phyloP scores from a whole-genome alignment of 2,113 vertebrate genomes.

The Hippocampus barbouri region DNA sequence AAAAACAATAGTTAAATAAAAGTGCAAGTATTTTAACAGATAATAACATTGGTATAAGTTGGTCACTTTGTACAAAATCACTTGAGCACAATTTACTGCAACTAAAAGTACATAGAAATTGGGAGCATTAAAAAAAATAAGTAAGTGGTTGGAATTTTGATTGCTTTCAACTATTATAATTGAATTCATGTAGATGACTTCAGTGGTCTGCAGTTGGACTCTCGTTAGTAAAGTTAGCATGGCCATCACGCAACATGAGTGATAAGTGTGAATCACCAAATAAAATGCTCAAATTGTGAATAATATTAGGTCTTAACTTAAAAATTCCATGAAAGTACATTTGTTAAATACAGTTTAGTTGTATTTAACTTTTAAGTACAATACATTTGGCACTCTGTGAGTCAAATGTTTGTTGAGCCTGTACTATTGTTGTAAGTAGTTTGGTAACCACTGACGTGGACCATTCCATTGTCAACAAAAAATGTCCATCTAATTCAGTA shows the following conservation, averaged over 20 bases:
- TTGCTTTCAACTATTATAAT: no score
- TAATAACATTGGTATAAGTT: not conserved
- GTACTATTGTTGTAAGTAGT: not conserved
- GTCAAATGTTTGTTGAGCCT: not conserved
- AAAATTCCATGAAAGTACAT: not conserved
- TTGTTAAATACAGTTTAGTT: no score
- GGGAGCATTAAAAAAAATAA: not conserved
- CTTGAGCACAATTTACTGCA: not conserved
- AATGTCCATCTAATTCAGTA: constrained; percentile 1
- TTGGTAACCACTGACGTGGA: not conserved
- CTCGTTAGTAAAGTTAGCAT: not conserved
- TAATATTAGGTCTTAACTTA: not conserved
- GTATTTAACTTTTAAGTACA: no score
- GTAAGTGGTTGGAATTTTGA: no score
- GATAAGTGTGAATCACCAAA: not conserved
- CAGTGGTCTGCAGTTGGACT: not conserved
- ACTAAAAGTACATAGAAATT: constrained; percentile 28
- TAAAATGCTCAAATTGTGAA: not conserved
- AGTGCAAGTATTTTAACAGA: not conserved
- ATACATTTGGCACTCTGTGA: no score
- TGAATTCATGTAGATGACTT: not conserved
- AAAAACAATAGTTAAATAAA: not conserved
- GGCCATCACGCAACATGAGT: not conserved
- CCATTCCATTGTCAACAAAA: constrained; percentile 8
- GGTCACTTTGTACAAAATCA: not conserved